Percentiles rank a stretch among this genome's conserved stretches.
These are phyloP conservation scores for Redunca redunca DNA, from an alignment of 2,113 vertebrate genomes.

Conservation along the genomic window DNA sequence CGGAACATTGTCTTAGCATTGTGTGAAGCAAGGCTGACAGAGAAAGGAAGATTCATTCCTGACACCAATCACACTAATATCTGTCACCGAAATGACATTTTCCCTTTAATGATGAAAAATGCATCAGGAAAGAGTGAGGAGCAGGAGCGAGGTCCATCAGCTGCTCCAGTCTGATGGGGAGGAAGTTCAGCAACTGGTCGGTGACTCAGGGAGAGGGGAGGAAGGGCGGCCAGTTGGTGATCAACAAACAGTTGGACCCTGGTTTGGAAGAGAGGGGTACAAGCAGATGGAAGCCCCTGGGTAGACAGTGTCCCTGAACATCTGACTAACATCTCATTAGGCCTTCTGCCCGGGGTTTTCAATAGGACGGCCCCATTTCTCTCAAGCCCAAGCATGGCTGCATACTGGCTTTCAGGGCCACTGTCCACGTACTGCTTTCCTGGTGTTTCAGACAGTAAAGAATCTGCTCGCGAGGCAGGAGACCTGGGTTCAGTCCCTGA, in stretches of 20 bases:
- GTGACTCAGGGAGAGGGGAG: background rate
- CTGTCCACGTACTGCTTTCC: background rate
- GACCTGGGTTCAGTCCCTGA: background rate
- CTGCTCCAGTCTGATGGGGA: background rate
- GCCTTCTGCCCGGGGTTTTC: background rate
- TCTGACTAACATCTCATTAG: background rate
- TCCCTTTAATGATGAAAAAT: slow-evolving; percentile 87
- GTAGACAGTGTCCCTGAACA: background rate
- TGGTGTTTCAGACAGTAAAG: background rate
- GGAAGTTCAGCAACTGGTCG: background rate
- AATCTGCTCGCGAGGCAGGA: background rate
- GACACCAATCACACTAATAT: slow-evolving; percentile 84
- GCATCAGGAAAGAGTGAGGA: slow-evolving; percentile 71
- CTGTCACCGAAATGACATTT: slow-evolving; percentile 84
- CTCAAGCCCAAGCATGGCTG: background rate
- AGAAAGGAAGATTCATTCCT: slow-evolving; percentile 81
- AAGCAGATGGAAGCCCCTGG: background rate
- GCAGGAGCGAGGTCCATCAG: background rate
- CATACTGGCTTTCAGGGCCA: background rate
- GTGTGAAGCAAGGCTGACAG: slow-evolving; percentile 76
- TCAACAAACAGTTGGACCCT: background rate
- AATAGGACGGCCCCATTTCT: background rate
- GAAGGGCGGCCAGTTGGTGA: background rate
- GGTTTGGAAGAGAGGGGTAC: background rate
- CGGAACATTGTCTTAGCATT: slow-evolving; percentile 73